Base-by-base conservation (phyloP, 2,797 vertebrate species). In the Pogoniulus pusillus region DNA sequence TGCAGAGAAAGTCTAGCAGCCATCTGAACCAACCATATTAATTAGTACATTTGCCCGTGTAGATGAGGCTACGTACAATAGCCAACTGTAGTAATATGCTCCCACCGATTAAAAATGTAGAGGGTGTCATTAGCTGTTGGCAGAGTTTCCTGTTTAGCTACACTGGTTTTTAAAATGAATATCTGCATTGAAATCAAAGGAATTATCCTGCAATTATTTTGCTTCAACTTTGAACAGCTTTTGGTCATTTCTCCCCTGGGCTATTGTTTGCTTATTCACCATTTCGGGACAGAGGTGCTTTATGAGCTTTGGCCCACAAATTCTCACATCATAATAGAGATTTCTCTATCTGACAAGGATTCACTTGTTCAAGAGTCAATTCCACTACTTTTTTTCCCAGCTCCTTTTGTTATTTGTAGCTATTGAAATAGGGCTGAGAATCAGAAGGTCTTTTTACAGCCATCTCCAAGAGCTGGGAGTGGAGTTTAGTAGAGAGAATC, bases 11-110 rank as follows among this genome's bases (percentile, higher is more conserved):
- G 79, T 86, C 53, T 89, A 81, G 70, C 62, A 71, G 72, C 68
- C 82, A 93, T 76, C 69, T 24, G 9, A 94, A 94, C 92, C 82
- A 96, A 88, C 57, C 32, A 10, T 92, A 85, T 93, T 96, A 58
- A 93, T 95, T 90, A 94, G 73, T 81, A 30, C 55, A 49, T 92
- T 93, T 93, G 85, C 70, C 87, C 92, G 45, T 71, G 85, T 84
- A 83, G 76, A 82, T 72, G 74, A 90, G 63, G 58, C 94, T 95
- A 80, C 45, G 30, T 87, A 77, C 70, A 87, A 72, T 69, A 79
- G 68, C 65, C 83, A 93, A 86, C 68, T 83, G 80, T 20, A 76
- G 82, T 63, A 91, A 60, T 39, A 62, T 91, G 91, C 65, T 93
- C 59, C 54, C 84, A 39, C 43, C 96, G 74, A 91, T 89, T 78